These are phyloP conservation scores for Bombus waltoni DNA, from an alignment of 1,140 invertebrate species.

Conservation along the genomic window DNA sequence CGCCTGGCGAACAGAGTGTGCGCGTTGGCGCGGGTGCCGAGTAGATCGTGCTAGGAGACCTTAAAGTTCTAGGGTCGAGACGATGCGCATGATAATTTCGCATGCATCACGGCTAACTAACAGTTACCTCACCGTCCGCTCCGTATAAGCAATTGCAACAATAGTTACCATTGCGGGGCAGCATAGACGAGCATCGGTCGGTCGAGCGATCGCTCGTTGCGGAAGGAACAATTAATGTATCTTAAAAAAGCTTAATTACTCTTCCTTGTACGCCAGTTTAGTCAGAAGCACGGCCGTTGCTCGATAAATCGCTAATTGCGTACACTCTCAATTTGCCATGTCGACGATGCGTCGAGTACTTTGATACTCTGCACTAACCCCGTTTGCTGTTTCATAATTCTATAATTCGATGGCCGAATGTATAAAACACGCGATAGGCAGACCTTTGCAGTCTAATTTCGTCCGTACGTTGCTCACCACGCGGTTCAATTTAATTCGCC, in stretches of 20 bases:
- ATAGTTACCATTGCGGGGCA: constrained; percentile 50
- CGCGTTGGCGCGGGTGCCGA: not conserved
- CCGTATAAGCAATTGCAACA: constrained; percentile 42
- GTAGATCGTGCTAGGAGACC: constrained; percentile 23
- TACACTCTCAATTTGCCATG: not conserved
- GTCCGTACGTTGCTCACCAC: not conserved
- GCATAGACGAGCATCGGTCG: constrained; percentile 26
- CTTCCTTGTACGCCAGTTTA: constrained; percentile 53
- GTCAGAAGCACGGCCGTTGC: not conserved
- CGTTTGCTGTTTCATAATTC: not conserved
- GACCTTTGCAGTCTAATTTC: constrained; percentile 2
- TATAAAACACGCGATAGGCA: not conserved
- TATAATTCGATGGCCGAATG: not conserved
- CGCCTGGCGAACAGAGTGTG: not conserved
- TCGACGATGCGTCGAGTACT: not conserved
- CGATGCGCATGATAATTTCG: constrained; percentile 32
- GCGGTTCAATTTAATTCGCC: constrained; percentile 20
- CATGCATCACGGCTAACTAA: constrained; percentile 52
- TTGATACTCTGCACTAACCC: not conserved
- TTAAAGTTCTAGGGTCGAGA: constrained; percentile 39
- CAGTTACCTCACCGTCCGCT: constrained; percentile 50
- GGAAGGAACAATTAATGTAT: constrained; percentile 65
- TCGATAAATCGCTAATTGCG: constrained; percentile 29
- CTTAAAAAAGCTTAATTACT: constrained; percentile 64
- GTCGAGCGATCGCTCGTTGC: constrained; percentile 45